A percentile compares a stretch with the other conserved stretches of the same genome.
phyloP scores from a whole-genome alignment of 2,113 vertebrate species.

The Gymnorhina tibicen region DNA sequence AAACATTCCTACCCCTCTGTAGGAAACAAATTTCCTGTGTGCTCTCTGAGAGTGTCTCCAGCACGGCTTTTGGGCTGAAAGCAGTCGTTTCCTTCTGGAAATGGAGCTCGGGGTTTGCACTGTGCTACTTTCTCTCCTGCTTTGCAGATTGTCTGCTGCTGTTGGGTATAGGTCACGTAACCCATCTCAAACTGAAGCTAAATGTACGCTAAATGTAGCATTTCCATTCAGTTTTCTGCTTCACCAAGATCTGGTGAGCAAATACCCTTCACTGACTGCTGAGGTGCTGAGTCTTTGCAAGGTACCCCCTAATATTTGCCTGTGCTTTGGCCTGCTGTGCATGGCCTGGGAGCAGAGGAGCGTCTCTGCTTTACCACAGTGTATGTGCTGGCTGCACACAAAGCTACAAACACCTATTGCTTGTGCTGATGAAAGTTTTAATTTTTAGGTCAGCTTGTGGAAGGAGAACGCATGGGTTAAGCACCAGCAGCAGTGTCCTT shows the following conservation, averaged over 20 bases:
- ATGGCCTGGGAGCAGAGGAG: background rate
- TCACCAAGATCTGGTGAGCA: background rate
- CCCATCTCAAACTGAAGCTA: background rate
- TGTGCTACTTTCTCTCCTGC: background rate
- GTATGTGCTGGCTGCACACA: background rate
- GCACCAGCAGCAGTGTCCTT: background rate
- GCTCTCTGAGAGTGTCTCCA: background rate
- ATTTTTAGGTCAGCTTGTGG: background rate
- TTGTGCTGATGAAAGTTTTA: background rate
- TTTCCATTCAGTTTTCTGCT: background rate
- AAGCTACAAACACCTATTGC: background rate
- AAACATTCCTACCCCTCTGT: background rate
- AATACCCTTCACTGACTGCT: background rate
- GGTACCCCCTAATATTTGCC: background rate
- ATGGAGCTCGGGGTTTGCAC: fast-evolving
- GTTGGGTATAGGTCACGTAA: background rate
- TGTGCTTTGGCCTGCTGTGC: background rate
- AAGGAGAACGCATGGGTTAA: fast-evolving
- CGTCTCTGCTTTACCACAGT: background rate
- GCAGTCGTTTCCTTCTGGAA: background rate
- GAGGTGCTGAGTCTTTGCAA: background rate
- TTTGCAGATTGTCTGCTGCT: background rate
- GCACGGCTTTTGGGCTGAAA: background rate
- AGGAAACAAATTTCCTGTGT: background rate
- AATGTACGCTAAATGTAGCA: background rate